Conservation (phyloP, 37 sponge, comb jelly and placozoan genomes). For the Eunapius fragilis region DNA sequence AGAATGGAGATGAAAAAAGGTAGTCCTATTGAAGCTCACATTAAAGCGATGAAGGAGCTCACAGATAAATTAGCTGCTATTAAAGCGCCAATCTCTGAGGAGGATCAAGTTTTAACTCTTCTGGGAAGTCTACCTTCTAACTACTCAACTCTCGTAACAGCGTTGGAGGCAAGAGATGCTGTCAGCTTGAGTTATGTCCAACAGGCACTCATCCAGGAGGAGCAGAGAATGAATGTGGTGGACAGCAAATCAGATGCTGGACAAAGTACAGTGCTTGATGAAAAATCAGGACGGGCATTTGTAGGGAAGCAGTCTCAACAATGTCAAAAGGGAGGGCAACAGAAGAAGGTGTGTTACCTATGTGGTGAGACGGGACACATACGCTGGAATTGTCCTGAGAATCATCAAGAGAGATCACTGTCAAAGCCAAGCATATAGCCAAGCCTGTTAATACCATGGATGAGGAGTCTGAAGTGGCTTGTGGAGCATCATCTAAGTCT, state of each 20-base stretch:
- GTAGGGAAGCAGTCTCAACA: not conserved
- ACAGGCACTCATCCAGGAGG: conserved; percentile 52
- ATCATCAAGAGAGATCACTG: too few species aligned
- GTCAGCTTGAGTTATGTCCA: conserved; percentile 28
- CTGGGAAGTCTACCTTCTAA: conserved; percentile 38
- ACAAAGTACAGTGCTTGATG: not conserved
- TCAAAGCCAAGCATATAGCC: not conserved
- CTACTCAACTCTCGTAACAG: conserved; percentile 57
- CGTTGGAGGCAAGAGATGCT: conserved; percentile 51
- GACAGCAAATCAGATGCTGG: not conserved
- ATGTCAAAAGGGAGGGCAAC: not conserved
- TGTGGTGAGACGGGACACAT: conserved; percentile 41
- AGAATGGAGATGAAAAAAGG: conserved; percentile 55
- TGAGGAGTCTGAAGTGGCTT: too few species aligned
- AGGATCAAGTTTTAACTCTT: conserved; percentile 56
- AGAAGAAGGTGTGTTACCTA: too few species aligned
- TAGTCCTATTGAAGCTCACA: conserved; percentile 33
- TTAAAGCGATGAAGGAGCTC: conserved; percentile 63
- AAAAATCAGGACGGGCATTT: too few species aligned
- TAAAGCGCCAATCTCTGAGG: conserved; percentile 45
- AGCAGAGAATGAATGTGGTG: conserved; percentile 1
- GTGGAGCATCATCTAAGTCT: too few species aligned
- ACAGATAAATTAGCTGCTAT: conserved; percentile 57
- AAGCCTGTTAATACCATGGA: not conserved
- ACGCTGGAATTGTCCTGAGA: conserved; percentile 36